Percentiles rank a stretch among this genome's conserved stretches.
These are phyloP conservation scores for Crenichthys baileyi DNA, from an alignment of 2,797 vertebrate species.

Conservation along the genomic window DNA sequence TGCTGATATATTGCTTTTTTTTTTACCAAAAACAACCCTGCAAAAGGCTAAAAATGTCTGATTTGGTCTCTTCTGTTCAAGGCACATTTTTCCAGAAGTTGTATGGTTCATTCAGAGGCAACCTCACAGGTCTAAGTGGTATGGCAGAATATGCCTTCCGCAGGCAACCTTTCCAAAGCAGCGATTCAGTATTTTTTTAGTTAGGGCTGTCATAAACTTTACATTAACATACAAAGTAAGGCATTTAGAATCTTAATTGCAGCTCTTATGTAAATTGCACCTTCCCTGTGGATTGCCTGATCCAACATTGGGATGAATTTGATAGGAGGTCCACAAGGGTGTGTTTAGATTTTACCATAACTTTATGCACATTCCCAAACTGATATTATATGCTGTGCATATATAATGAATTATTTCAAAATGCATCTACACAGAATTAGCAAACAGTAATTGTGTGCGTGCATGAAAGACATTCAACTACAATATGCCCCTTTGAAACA, in stretches of 20 bases:
- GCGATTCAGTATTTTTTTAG: background rate
- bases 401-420: background rate
- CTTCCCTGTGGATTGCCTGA: background rate
- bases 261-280: background rate
- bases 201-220: background rate
- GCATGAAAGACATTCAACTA: background rate
- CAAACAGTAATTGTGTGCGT: background rate
- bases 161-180: background rate
- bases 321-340: background rate
- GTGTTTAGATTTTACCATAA: background rate
- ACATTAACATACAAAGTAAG: background rate
- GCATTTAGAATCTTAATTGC: background rate
- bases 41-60: background rate
- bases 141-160: background rate
- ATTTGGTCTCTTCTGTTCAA: background rate
- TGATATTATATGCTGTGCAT: background rate
- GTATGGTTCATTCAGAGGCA: background rate
- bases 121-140: background rate
- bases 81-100: background rate
- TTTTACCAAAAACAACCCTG: background rate
- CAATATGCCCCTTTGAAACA: background rate
- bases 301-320: background rate
- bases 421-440: background rate
- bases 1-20: background rate
- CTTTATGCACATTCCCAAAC: background rate